Percentiles rank a stretch among this genome's conserved stretches.
Conservation (phyloP, 2,888 invertebrate species). For the Ectemnius cavifrons region DNA sequence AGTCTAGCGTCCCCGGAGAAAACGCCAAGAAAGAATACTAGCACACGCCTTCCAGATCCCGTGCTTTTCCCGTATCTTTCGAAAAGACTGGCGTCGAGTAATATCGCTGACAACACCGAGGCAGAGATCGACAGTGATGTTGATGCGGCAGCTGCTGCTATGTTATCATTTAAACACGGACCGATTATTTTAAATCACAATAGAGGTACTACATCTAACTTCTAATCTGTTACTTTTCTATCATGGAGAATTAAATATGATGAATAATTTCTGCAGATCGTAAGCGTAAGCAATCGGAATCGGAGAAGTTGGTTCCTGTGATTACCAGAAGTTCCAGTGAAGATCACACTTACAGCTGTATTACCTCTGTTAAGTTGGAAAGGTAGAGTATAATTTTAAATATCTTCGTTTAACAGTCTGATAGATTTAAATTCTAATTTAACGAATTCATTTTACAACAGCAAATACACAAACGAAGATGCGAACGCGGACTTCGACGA, state of each 20-base stretch:
- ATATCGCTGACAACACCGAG: slow-evolving; percentile 71
- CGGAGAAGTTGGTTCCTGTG: slow-evolving; percentile 79
- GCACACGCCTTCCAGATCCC: slow-evolving; percentile 83
- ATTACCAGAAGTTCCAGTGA: slow-evolving; percentile 94
- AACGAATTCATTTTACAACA: slow-evolving; percentile 22
- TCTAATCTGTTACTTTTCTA: neutral
- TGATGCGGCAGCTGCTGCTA: slow-evolving; percentile 89
- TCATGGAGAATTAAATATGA: neutral
- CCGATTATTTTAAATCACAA: slow-evolving; percentile 82
- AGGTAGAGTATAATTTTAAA: slow-evolving; percentile 58
- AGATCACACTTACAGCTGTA: slow-evolving; percentile 93
- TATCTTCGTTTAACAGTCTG: neutral
- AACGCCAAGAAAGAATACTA: slow-evolving; percentile 67
- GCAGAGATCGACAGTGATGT: slow-evolving; percentile 83
- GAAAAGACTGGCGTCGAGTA: slow-evolving; percentile 81
- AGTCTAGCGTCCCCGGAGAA: slow-evolving; percentile 72
- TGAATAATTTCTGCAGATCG: slow-evolving; percentile 59
- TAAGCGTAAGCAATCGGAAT: slow-evolving; percentile 70
- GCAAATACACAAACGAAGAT: slow-evolving; percentile 64
- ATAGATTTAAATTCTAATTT: neutral
- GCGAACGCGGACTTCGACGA: slow-evolving; percentile 82
- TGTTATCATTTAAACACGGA: slow-evolving; percentile 92
- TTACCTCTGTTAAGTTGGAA: slow-evolving; percentile 73
- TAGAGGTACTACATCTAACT: slow-evolving; percentile 66
- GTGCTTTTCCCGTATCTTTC: slow-evolving; percentile 91